Conservation (phyloP, 2,113 vertebrate genomes). For the Camelus bactrianus region DNA sequence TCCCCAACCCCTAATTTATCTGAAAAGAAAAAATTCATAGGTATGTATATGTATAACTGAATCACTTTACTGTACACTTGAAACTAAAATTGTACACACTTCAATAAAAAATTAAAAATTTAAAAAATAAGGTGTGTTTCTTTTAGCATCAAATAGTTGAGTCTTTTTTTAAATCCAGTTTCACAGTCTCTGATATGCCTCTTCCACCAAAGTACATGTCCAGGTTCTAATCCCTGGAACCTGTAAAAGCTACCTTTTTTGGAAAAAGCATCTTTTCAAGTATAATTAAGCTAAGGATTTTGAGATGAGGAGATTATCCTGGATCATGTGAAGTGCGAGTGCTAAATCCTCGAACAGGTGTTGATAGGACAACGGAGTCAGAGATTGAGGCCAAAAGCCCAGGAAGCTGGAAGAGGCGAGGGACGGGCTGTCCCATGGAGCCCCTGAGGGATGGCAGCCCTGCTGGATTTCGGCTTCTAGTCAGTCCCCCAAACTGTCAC, state of each 20-base stretch:
- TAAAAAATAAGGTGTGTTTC: too few species aligned
- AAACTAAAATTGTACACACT: too few species aligned
- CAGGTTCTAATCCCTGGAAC: not conserved
- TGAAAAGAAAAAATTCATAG: too few species aligned
- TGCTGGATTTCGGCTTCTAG: not conserved
- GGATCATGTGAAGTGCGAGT: not conserved
- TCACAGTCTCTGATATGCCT: not conserved
- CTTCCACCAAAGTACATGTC: not conserved
- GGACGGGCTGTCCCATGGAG: too few species aligned
- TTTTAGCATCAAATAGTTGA: not conserved
- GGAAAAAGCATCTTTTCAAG: not conserved
- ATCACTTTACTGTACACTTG: too few species aligned
- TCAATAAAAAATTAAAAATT: too few species aligned
- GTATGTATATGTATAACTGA: too few species aligned
- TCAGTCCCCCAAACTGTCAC: not conserved
- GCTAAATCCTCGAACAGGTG: not conserved
- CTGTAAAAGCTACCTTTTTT: not conserved
- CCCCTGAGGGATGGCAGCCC: not conserved
- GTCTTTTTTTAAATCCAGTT: not conserved
- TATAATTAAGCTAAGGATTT: not conserved
- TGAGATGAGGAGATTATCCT: not conserved
- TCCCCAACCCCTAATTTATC: too few species aligned
- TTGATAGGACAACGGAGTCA: fast-evolving
- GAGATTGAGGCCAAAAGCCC: not conserved
- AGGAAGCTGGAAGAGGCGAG: not conserved